Percentiles rank a stretch among this genome's conserved stretches.
Conservation (phyloP, 2,888 invertebrate genomes). For the Caenorhabditis sp. region DNA sequence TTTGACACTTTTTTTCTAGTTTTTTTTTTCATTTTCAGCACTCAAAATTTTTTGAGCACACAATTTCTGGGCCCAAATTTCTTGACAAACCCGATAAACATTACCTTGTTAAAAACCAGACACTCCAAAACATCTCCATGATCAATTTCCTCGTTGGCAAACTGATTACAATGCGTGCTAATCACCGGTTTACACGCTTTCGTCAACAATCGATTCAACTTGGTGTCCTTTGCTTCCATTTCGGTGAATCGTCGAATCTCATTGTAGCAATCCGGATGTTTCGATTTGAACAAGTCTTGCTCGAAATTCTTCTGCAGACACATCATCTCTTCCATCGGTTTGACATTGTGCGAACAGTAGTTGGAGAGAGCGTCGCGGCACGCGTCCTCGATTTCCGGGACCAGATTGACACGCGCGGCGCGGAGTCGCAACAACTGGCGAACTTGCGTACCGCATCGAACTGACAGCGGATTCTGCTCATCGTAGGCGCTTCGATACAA, state of each 20-base stretch:
- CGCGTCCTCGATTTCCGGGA: conserved; percentile 89
- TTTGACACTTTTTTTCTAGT: no score
- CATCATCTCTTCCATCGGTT: conserved; percentile 79
- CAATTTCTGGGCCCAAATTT: background rate
- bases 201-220: conserved; percentile 87
- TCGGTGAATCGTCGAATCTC: conserved; percentile 86
- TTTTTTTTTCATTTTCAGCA: no score
- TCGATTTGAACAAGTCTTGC: conserved; percentile 56
- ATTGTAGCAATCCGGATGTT: conserved; percentile 77
- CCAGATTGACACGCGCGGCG: conserved; percentile 88
- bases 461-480: conserved; percentile 71
- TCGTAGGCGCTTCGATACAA: conserved; percentile 79
- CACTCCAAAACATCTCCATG: conserved; percentile 93
- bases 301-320: conserved; percentile 82
- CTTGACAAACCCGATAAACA: background rate
- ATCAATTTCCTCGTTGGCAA: conserved; percentile 74
- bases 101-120: conserved; percentile 86
- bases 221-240: conserved; percentile 85
- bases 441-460: conserved; percentile 78
- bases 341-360: conserved; percentile 81
- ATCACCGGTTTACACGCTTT: conserved; percentile 84
- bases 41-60: background rate
- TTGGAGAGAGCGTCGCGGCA: conserved; percentile 87
- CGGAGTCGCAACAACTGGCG: conserved; percentile 90
- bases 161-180: conserved; percentile 78